Evolutionary conservation across 2,797 vertebrate genomes (phyloP), one percentile per base, ranked within the genome.

Genomic region (Menidia menidia): DNA sequence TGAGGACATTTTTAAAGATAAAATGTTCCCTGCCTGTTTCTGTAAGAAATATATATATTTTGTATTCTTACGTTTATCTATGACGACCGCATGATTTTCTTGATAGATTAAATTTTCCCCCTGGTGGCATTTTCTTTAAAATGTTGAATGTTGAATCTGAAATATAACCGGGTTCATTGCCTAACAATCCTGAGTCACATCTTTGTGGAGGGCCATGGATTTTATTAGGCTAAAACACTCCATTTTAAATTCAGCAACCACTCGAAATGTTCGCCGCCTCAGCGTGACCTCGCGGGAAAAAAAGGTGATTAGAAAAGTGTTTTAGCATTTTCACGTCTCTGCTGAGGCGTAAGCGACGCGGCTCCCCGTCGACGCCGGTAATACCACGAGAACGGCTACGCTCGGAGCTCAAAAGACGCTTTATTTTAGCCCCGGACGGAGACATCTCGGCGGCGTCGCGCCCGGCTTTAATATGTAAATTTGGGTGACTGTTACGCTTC

Each of bases 391-490:
- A 39, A 7, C 35, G 10, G 44, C 50, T 64, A 60, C 16, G 41
- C 54, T 68, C 62, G 62, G 48, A 60, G 30, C 43, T 73, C 42
- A 65, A 69, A 77, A 68, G 42, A 77, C 16, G 31, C 25, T 19
- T 81, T 65, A 77, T 78, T 78, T 25, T 73, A 32, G 35, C 64
- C 47, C 19, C 15, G 16, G n/a, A 4, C 15, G 25, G 6, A 70
- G 30, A 32, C 51, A 16, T 0, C 39, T 71, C 60, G 19, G 64
- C 61, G 18, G 68, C 35, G 33, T 80, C 81, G 76, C 30, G 75
- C 59, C 47, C 77, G 76, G 58, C 71, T 45, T 68, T 65, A 43
- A 60, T 59, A 75, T 83, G 78, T 56, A 77, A 79, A 87, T 82
- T 69, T 60, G 57, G 35, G 51, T 12, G 60, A 65, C 65, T 63